These are phyloP conservation scores for Eretmocerus hayati DNA, from an alignment of 2,888 invertebrate genomes.

Conservation along the genomic window DNA sequence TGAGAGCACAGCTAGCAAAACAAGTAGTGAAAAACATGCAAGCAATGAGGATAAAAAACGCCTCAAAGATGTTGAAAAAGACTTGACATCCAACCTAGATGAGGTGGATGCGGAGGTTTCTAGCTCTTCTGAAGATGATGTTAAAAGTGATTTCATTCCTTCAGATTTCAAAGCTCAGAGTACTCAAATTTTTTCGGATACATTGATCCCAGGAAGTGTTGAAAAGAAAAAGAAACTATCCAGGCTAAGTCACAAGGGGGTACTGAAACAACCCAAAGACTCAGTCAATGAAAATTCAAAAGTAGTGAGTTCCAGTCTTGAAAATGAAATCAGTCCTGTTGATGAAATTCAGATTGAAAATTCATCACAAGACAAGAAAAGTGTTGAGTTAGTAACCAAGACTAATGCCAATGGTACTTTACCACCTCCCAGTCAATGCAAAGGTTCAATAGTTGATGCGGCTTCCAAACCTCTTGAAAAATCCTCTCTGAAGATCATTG, in stretches of 20 bases:
- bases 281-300: slow-evolving; percentile 15
- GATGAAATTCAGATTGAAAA: background rate
- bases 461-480: slow-evolving; percentile 2
- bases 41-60: background rate
- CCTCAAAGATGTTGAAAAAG: slow-evolving; percentile 3
- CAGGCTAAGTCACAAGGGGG: background rate
- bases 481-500: slow-evolving; percentile 16
- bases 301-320: background rate
- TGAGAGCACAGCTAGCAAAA: no score
- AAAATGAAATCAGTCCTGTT: background rate
- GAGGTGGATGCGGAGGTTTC: background rate
- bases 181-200: slow-evolving; percentile 16
- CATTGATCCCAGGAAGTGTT: slow-evolving; percentile 3
- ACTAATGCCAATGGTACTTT: background rate
- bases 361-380: background rate
- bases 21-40: no score
- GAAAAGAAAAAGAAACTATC: no score
- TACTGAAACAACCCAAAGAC: slow-evolving; percentile 14
- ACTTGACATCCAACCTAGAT: slow-evolving; percentile 2
- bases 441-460: no score
- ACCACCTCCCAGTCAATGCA: background rate
- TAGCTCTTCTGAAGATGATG: slow-evolving; percentile 3
- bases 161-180: slow-evolving; percentile 15
- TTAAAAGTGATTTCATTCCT: slow-evolving; percentile 7
- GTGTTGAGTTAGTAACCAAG: background rate